Percentiles rank a stretch among this genome's conserved stretches.
Evolutionary conservation across 2,113 vertebrate genomes (phyloP).

Genomic region (Onychorhynchus coronatus): DNA sequence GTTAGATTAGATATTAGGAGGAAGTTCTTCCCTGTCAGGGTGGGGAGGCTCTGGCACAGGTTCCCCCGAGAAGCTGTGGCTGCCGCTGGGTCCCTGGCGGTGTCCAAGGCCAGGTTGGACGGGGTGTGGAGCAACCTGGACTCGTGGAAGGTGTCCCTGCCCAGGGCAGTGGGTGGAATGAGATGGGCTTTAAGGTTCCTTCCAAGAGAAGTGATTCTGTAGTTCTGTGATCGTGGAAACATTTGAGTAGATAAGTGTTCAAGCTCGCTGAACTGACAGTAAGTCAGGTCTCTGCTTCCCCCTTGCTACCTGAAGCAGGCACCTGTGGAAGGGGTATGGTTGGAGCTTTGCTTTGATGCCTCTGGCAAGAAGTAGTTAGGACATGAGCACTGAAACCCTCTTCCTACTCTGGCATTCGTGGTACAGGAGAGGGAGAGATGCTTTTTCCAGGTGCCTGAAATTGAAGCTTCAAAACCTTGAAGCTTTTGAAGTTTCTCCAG

Average conservation of each 20-base stretch:
- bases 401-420: background rate
- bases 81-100: background rate
- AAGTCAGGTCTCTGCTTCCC: background rate
- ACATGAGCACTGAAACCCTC: background rate
- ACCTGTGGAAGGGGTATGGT: background rate
- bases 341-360: background rate
- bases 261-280: background rate
- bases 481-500: background rate
- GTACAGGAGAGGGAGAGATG: background rate
- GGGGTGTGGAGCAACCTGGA: background rate
- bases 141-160: background rate
- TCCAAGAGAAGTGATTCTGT: background rate
- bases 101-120: background rate
- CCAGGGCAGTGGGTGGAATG: background rate
- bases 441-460: background rate
- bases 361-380: background rate
- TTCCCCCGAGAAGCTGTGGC: background rate
- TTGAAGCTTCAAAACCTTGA: too few relatives aligned
- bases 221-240: rapidly evolving
- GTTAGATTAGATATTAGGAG: background rate
- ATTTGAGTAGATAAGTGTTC: background rate
- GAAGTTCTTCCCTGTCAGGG: background rate
- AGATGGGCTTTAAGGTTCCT: background rate
- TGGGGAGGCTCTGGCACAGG: background rate
- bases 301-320: background rate